Evolutionary conservation across 2,888 invertebrate genomes (phyloP).

Genomic region (Leptinotarsa tumamoca): DNA sequence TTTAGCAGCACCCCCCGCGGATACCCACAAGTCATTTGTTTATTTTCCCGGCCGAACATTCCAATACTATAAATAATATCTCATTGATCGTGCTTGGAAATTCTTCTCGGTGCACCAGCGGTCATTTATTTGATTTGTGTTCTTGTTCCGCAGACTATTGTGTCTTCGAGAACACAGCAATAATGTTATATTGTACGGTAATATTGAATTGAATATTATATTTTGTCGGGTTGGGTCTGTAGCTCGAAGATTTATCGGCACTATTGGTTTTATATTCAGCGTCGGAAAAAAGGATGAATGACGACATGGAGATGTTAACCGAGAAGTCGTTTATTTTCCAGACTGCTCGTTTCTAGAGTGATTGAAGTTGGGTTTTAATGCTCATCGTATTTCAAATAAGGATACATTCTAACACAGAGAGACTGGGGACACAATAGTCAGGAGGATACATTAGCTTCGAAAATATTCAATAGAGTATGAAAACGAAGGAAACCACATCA

Average conservation of each 20-base stretch:
- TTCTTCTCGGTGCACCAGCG: conserved; percentile 42
- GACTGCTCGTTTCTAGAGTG: neutral
- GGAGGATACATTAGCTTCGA: no score
- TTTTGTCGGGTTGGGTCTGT: conserved; percentile 42
- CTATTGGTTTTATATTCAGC: conserved; percentile 37
- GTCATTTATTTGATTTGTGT: conserved; percentile 63
- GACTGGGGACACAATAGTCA: no score
- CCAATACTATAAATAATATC: conserved; percentile 64
- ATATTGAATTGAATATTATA: conserved; percentile 59
- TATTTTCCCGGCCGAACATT: conserved; percentile 60
- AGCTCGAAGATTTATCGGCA: conserved; percentile 39
- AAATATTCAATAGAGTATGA: no score
- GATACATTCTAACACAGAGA: no score
- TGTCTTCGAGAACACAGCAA: conserved; percentile 58
- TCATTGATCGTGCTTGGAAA: conserved; percentile 58
- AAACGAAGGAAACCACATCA: no score
- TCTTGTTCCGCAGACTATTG: conserved; percentile 59
- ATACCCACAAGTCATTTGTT: conserved; percentile 62
- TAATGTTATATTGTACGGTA: conserved; percentile 61
- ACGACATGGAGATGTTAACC: conserved; percentile 7
- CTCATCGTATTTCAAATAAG: neutral
- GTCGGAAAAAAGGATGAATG: conserved; percentile 24
- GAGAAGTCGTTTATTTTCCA: conserved; percentile 13
- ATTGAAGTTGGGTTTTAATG: neutral
- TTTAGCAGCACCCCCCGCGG: conserved; percentile 61